A percentile compares a stretch with the other conserved stretches of the same genome.
Conservation (phyloP, 2,113 vertebrate genomes). For the Falco punctatus region DNA sequence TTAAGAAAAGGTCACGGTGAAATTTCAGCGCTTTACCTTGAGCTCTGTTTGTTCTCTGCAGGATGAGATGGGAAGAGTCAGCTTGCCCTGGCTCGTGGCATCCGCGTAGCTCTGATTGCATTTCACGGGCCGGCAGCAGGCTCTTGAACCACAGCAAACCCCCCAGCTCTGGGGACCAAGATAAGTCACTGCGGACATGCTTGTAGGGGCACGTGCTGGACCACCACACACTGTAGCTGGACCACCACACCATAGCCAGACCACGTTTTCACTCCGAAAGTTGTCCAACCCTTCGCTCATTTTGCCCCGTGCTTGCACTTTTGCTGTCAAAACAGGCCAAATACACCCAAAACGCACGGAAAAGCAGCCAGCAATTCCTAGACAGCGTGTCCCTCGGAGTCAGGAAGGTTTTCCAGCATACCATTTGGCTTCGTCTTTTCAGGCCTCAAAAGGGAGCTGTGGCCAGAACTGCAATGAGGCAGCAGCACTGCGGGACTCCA, state of each 20-base stretch:
- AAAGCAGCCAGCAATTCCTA: constrained; percentile 10
- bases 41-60: constrained; percentile 67
- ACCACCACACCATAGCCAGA: background rate
- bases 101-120: constrained; percentile 35
- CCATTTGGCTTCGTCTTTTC: background rate
- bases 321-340: background rate
- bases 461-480: background rate
- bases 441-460: background rate
- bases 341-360: background rate
- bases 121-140: constrained; percentile 37
- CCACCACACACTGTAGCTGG: background rate
- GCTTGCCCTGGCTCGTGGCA: constrained; percentile 32
- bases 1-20: constrained; percentile 81
- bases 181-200: background rate
- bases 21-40: constrained; percentile 74
- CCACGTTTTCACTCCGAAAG: background rate
- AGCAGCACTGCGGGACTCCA: background rate
- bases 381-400: background rate
- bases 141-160: background rate
- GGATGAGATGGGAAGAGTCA: constrained; percentile 63
- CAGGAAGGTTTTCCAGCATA: background rate
- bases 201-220: accelerated
- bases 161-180: background rate
- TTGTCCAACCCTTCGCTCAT: background rate
- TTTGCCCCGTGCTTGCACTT: background rate